A percentile compares a stretch with the other conserved stretches of the same genome.
Evolutionary conservation across 1,140 invertebrate genomes (phyloP).

Genomic region (Drosophila bifasciata): DNA sequence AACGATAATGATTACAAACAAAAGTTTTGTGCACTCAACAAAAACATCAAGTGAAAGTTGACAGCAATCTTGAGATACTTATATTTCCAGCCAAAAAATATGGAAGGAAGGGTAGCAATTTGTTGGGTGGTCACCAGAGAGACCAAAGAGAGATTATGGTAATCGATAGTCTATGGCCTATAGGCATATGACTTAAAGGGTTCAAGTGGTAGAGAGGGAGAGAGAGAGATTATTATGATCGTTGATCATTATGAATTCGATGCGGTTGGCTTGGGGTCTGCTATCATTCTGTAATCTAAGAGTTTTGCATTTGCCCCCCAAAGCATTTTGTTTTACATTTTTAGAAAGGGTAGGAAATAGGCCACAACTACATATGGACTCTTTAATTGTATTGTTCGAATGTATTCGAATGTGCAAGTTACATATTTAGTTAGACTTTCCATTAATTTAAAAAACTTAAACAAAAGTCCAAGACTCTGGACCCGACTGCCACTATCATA

Average conservation of each 20-base stretch:
- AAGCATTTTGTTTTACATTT: no score
- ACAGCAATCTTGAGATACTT: constrained; percentile 37
- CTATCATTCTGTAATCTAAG: no score
- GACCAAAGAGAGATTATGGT: constrained; percentile 58
- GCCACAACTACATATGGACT: no score
- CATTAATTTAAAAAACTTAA: no score
- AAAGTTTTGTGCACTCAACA: constrained; percentile 34
- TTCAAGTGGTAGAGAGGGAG: no score
- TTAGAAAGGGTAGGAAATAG: no score
- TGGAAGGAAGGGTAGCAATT: constrained; percentile 56
- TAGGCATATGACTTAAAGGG: constrained; percentile 4
- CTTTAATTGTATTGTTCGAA: no score
- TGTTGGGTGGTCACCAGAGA: constrained; percentile 19
- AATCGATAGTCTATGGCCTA: constrained; percentile 40
- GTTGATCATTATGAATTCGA: not conserved
- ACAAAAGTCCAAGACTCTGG: constrained; percentile 4
- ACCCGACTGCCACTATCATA: not conserved
- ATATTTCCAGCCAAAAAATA: constrained; percentile 31
- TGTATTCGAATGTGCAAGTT: no score
- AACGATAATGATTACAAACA: constrained; percentile 40
- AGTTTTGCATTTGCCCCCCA: no score
- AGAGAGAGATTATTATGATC: not conserved
- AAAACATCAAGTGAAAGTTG: constrained; percentile 73
- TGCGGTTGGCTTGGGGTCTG: not conserved
- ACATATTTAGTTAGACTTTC: no score